These are phyloP conservation scores for Trichonephila clavipes DNA, from an alignment of 1,140 invertebrate species.

Conservation along the genomic window DNA sequence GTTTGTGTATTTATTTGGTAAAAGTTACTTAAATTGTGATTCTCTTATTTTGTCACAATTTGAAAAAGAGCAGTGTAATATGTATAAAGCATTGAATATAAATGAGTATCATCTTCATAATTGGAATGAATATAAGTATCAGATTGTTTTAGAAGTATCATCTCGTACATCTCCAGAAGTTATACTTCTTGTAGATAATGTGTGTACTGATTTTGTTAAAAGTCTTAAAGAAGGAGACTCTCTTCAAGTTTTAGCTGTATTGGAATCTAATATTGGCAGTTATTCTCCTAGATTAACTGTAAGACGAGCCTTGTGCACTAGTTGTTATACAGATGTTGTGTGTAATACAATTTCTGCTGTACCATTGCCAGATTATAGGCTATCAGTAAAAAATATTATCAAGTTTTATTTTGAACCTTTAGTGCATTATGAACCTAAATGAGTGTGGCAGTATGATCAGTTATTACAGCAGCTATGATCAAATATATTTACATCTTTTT, in stretches of 20 bases:
- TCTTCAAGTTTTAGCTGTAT: conserved; percentile 34
- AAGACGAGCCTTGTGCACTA: conserved; percentile 37
- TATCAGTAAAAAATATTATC: conserved; percentile 60
- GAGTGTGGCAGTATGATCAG: neutral
- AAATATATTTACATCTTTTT: neutral
- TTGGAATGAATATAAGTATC: conserved; percentile 68
- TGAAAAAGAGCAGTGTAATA: conserved; percentile 53
- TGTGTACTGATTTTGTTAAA: conserved; percentile 29
- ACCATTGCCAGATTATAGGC: neutral
- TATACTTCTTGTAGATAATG: conserved; percentile 43
- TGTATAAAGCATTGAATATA: conserved; percentile 56
- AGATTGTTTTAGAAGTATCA: conserved; percentile 49
- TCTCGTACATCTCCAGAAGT: conserved; percentile 59
- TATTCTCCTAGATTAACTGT: conserved; percentile 13
- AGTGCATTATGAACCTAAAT: conserved; percentile 21
- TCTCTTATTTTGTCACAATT: neutral
- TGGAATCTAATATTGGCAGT: conserved; percentile 65
- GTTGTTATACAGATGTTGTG: conserved; percentile 36
- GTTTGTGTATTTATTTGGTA: conserved; percentile 52
- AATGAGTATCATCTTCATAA: conserved; percentile 62
- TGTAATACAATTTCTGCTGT: conserved; percentile 12
- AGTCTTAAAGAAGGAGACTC: conserved; percentile 68
- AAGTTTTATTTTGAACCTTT: conserved; percentile 62
- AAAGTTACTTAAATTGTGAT: conserved; percentile 54
- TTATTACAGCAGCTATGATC: neutral